Base-by-base conservation (phyloP, 2,888 invertebrate species). In the Sphinx pinastri region DNA sequence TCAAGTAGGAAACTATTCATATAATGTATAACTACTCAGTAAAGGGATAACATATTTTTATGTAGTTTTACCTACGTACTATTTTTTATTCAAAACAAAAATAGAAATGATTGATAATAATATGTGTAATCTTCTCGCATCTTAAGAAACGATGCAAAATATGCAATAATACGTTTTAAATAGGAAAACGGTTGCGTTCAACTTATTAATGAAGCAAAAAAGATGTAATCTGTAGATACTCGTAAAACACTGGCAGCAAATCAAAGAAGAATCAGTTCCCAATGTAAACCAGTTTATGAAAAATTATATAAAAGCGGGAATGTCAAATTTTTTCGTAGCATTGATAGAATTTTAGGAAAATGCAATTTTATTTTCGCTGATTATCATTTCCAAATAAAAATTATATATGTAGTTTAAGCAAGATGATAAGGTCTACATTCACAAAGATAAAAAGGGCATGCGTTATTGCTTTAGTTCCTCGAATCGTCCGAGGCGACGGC, bases 291-390 rank as follows among this genome's bases (percentile, higher is more conserved):
- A 73, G 10, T 70, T 16, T 19, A 25, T 25, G 25, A 25, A 25
- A 25, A 25, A 25, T 52, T 2, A 25, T 55, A 19, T 19, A 68
- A 74, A 77, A 74, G 67, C 75, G 73, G 66, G 71, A 73, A 68
- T 51, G 49, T 71, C 19, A 75, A 71, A 76, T 72, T 73, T 77
- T 77, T 75, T 68, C 68, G 71, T 74, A 69, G 52, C 45, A 14
- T 74, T 69, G 71, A 72, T 45, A 75, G 73, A 66, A 71, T 73
- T 72, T 55, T 68, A 55, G 74, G 73, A 88, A 85, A 82, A 87
- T 86, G 84, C 80, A 80, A 79, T 77, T 81, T 83, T 86, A 85
- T 85, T 88, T 87, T 85, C 84, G 84, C 85, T 86, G 84, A 74
- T 84, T 86, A 82, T 76, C 83, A 79, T 75, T 76, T 70, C 68